phyloP scores from a whole-genome alignment of 2,113 vertebrate species.

The Craseonycteris thonglongyai region DNA sequence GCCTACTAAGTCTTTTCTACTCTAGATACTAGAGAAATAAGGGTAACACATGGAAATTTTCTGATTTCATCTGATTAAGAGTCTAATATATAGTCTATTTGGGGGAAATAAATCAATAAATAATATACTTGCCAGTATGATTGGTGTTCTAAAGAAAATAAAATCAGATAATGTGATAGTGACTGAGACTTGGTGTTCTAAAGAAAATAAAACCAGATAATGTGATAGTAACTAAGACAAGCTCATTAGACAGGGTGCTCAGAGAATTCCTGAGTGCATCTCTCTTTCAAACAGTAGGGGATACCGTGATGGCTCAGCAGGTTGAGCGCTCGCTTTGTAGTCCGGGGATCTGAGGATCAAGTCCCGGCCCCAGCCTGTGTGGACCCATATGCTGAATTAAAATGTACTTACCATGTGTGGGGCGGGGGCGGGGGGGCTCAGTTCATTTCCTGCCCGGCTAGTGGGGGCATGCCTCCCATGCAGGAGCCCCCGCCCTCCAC shows the following conservation, averaged over 20 bases:
- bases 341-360: no score
- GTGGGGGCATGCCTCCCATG: no score
- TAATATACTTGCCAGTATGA: neutral
- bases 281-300: neutral
- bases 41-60: neutral
- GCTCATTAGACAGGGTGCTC: neutral
- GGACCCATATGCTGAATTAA: no score
- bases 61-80: neutral
- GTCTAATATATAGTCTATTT: neutral
- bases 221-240: neutral
- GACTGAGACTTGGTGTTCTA: neutral
- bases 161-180: neutral
- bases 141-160: neutral
- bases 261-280: neutral
- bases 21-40: neutral
- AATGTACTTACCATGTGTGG: no score
- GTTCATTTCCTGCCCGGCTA: no score
- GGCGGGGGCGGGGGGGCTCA: no score
- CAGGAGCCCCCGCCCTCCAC: no score
- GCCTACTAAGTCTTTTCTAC: neutral
- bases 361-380: no score
- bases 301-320: no score
- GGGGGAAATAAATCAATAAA: neutral
- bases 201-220: constrained; percentile 1
- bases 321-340: no score